Conservation (phyloP, 2,113 vertebrate species). For the Salvelinus sp. region DNA sequence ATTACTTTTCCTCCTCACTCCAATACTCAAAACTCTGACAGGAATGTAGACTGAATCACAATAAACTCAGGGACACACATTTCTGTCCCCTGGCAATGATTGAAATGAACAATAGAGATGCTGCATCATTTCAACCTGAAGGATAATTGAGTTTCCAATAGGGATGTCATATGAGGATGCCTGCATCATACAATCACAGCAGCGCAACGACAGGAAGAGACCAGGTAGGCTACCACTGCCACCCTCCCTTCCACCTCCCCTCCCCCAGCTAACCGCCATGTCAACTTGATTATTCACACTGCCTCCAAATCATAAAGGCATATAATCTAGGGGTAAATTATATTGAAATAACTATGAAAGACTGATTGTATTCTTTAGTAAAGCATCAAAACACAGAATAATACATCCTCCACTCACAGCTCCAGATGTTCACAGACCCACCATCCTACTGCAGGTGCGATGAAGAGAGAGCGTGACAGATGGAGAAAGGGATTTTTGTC, state of each 20-base stretch:
- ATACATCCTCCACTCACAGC: neutral
- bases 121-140: neutral
- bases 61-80: neutral
- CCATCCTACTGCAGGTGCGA: neutral
- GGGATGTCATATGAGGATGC: conserved; percentile 26
- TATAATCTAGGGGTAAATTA: neutral
- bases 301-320: conserved; percentile 16
- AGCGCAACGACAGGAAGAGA: too few relatives aligned
- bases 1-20: neutral
- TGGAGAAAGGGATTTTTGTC: neutral
- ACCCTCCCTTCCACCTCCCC: conserved; percentile 6
- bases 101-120: neutral
- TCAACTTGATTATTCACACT: conserved; percentile 55
- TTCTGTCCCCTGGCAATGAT: neutral
- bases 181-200: too few relatives aligned
- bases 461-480: neutral
- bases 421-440: neutral
- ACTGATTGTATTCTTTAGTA: neutral
- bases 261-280: conserved; percentile 27
- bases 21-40: neutral
- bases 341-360: too few relatives aligned
- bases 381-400: neutral
- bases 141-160: neutral
- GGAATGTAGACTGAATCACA: neutral
- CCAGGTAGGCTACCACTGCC: neutral